A percentile compares a stretch with the other conserved stretches of the same genome.
Conservation (phyloP, 2,888 invertebrate species). For the Deilephila porcellus region DNA sequence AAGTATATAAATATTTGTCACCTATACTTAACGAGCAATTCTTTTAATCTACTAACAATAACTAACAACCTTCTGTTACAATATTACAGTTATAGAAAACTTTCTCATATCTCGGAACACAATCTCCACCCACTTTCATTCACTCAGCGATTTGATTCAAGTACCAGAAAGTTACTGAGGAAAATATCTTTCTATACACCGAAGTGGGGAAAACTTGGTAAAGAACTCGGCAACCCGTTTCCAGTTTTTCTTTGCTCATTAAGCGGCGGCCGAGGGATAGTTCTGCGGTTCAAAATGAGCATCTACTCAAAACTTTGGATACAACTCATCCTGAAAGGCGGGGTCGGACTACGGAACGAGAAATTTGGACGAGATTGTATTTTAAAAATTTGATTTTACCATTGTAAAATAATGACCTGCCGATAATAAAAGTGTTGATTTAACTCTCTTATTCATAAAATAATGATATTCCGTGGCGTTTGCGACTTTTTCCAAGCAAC, state of each 20-base stretch:
- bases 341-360: slow-evolving; percentile 32
- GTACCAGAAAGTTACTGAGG: slow-evolving; percentile 7
- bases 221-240: slow-evolving; percentile 14
- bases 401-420: background rate
- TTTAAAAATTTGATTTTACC: background rate
- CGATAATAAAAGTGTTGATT: background rate
- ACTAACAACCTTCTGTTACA: background rate
- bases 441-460: no score
- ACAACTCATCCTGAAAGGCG: slow-evolving; percentile 36
- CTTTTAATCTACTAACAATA: background rate
- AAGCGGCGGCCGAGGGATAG: slow-evolving; percentile 43
- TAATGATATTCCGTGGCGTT: no score
- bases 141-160: slow-evolving; percentile 22
- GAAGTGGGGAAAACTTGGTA: background rate
- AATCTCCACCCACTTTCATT: slow-evolving; percentile 1
- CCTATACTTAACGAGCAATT: no score
- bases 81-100: background rate
- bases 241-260: slow-evolving; percentile 42
- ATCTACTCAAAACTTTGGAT: slow-evolving; percentile 49
- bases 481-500: no score
- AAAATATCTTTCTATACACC: slow-evolving; percentile 12
- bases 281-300: slow-evolving; percentile 53
- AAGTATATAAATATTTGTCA: no score
- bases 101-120: slow-evolving; percentile 1
- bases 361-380: slow-evolving; percentile 31